Conservation (phyloP, 92 coral and sea anemone species). For the Bergia puertoricense region DNA sequence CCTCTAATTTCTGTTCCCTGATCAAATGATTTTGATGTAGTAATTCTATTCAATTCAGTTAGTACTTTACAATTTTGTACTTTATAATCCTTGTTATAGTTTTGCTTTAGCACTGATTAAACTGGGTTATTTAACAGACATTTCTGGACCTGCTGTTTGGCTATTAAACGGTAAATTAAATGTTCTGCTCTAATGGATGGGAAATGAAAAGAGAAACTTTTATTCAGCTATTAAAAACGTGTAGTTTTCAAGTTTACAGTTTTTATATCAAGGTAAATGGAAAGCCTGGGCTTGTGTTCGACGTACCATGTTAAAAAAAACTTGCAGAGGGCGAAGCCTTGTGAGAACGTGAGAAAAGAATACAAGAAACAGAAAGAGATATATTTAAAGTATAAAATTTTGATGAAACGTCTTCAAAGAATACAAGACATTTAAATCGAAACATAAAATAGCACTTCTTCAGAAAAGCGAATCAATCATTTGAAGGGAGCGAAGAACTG, state of each 20-base stretch:
- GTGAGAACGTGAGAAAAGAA: background rate
- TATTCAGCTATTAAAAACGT: background rate
- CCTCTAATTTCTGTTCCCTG: background rate
- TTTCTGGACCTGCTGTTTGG: background rate
- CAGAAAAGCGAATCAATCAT: background rate
- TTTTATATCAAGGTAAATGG: background rate
- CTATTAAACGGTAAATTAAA: background rate
- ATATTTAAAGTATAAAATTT: too few species aligned
- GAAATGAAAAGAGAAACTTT: background rate
- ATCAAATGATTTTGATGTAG: background rate
- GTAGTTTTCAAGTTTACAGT: background rate
- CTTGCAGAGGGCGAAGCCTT: background rate
- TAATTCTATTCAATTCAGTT: background rate
- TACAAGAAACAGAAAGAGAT: background rate
- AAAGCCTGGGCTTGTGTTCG: background rate
- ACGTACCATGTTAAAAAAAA: too few species aligned
- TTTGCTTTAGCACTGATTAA: background rate
- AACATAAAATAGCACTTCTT: background rate
- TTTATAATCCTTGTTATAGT: background rate
- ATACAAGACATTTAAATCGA: background rate
- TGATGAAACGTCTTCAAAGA: background rate
- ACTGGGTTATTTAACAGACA: background rate
- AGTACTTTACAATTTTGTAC: background rate
- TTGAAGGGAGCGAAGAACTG: background rate
- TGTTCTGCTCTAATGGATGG: background rate